Base-by-base conservation (phyloP, 2,113 vertebrate genomes). In the Porphyrio hochstetteri region DNA sequence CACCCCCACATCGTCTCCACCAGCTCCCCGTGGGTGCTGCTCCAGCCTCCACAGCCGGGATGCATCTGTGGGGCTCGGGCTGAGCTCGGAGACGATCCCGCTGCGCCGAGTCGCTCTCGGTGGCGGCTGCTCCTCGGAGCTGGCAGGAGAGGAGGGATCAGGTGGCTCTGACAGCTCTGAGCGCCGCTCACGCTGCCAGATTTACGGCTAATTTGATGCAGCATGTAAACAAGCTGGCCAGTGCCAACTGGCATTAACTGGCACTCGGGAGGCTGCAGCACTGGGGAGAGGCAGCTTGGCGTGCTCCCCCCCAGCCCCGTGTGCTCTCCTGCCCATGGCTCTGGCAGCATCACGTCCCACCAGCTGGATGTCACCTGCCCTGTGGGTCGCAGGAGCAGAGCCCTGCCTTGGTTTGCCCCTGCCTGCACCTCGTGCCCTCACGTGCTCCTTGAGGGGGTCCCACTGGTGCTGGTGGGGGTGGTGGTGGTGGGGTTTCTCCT, bases 221-320 rank as follows among this genome's bases (percentile, higher is more conserved):
- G 55, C 38, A 20, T 92, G 74, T 96, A 85, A 96, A 96, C 92
- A 96, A 71, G 76, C 52, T 10, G 40, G 36, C 60, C 82, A 76
- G 50, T 59, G 67, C 86, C 82, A 81, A 35, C 53, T 68, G 89
- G 65, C 63, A 31, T 72, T 38, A 19, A 79, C 42, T 55, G 35
- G 84, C 82, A 44, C 23, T 64, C 44, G 55, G 74, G 42, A 70
- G 64, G 69, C 92, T 68, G 79, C 86, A 10, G 91, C 63, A 19
- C 75, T 1, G 16, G 56, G 23, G 27, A 88, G 61, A 61, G 28
- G 75, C 2, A 1, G 64, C 79, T 71, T 9, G 3, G 33, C 0
- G 4, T 29, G n/a, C 31, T 52, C 3, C 0, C 9, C 9, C 31
- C 21, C 1, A 2, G 17, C 9, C 36, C 64, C 0, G 1, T 1